These are phyloP conservation scores for Rhinolophus sinicus DNA, from an alignment of 2,113 vertebrate species.

Conservation along the genomic window DNA sequence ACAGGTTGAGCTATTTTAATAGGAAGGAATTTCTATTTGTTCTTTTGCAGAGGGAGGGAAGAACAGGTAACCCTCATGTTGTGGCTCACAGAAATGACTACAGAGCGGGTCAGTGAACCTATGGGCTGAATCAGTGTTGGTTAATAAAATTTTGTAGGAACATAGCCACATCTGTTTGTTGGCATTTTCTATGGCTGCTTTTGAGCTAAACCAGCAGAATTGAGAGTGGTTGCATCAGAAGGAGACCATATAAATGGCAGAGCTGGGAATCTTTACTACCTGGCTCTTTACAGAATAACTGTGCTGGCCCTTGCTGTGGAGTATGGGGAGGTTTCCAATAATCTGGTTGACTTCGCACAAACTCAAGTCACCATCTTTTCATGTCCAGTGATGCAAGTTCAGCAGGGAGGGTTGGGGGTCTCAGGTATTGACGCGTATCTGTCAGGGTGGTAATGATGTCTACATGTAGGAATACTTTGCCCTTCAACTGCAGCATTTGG, in stretches of 20 bases:
- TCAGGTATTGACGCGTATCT: not conserved
- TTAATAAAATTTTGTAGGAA: constrained; percentile 54
- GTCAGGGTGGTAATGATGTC: not conserved
- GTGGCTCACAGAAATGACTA: not conserved
- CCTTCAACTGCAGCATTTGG: not conserved
- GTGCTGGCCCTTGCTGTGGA: not conserved
- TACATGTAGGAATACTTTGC: not conserved
- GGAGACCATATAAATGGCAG: not conserved
- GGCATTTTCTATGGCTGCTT: not conserved
- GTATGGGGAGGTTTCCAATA: not conserved
- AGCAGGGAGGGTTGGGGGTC: not conserved
- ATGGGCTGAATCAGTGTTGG: not conserved
- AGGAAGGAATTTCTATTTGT: not conserved
- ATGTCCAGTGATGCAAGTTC: not conserved
- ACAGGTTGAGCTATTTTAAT: not conserved
- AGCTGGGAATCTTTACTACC: not conserved
- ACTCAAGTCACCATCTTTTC: not conserved
- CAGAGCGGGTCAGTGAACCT: not conserved
- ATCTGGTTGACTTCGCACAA: not conserved
- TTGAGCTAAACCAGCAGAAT: not conserved
- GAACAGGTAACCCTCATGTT: not conserved
- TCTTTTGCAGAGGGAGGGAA: not conserved
- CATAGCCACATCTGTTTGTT: not conserved
- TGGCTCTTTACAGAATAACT: not conserved
- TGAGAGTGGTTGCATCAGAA: not conserved